Percentiles rank a stretch among this genome's conserved stretches.
Evolutionary conservation across 2,113 vertebrate genomes (phyloP).

Genomic region (Galeopterus variegatus): DNA sequence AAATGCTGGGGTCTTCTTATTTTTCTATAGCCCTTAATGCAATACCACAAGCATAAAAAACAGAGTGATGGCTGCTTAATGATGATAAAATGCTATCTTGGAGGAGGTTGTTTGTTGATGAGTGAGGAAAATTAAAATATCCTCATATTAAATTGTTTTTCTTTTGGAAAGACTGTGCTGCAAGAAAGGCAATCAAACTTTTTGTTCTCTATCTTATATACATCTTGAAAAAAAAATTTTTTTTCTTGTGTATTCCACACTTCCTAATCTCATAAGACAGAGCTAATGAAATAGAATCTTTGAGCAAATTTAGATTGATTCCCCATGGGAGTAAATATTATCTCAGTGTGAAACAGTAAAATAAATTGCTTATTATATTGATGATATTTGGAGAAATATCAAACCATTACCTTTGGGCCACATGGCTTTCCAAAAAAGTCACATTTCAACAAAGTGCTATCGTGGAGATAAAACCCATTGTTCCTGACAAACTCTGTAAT

Average conservation of each 20-base stretch:
- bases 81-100: not conserved
- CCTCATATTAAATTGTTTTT: not conserved
- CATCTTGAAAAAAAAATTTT: not conserved
- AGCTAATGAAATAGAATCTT: conserved; percentile 24
- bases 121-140: conserved; percentile 1
- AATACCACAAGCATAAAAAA: not conserved
- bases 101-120: not conserved
- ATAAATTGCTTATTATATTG: not conserved
- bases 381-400: conserved; percentile 60
- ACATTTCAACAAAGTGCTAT: conserved; percentile 88
- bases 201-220: not conserved
- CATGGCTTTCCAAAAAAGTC: conserved; percentile 90
- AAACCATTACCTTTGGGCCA: conserved; percentile 87
- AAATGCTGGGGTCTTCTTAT: not conserved
- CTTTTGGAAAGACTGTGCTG: not conserved
- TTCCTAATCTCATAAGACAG: not conserved
- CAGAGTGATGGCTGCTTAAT: not conserved
- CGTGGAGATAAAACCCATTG: conserved; percentile 89
- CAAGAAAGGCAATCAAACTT: not conserved
- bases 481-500: conserved; percentile 89
- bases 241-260: not conserved
- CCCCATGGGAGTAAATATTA: not conserved
- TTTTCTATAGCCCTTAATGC: not conserved
- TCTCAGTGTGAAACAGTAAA: not conserved
- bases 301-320: not conserved